These are phyloP conservation scores for Pteromalus puparum DNA, from an alignment of 1,140 invertebrate genomes.

Conservation along the genomic window DNA sequence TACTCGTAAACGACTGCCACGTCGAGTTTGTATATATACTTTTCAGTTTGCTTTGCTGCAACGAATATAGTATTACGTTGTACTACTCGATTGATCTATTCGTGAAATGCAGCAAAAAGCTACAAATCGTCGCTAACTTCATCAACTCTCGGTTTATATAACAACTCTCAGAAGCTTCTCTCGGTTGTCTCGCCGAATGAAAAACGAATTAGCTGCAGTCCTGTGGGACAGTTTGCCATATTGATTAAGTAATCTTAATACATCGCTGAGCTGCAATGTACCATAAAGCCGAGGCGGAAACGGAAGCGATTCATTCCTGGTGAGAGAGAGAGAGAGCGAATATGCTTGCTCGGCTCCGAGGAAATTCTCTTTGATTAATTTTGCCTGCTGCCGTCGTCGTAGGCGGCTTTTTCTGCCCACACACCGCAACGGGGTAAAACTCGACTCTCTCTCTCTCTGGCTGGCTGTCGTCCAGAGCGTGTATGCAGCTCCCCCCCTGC, in stretches of 20 bases:
- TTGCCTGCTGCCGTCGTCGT: slow-evolving; percentile 51
- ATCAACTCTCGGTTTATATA: not conserved
- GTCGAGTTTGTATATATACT: too few species aligned
- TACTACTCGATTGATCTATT: too few species aligned
- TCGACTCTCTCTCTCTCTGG: not conserved
- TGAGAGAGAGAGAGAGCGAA: slow-evolving; percentile 69
- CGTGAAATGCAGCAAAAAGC: not conserved
- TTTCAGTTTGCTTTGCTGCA: not conserved
- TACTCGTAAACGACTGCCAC: slow-evolving; percentile 25
- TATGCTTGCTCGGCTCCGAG: slow-evolving; percentile 75
- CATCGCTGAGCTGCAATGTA: slow-evolving; percentile 76
- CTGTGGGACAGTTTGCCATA: slow-evolving; percentile 67
- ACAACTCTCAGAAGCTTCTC: not conserved
- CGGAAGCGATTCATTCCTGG: slow-evolving; percentile 75
- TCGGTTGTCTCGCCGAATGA: slow-evolving; percentile 59
- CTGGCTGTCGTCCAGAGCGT: not conserved
- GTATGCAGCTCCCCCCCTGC: not conserved
- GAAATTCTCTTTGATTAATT: slow-evolving; percentile 78
- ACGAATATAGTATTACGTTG: too few species aligned
- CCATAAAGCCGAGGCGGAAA: slow-evolving; percentile 76
- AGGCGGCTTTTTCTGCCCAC: not conserved
- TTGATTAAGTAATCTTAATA: slow-evolving; percentile 77
- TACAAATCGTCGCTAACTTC: not conserved
- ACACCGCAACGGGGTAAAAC: not conserved
- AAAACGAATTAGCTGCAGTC: slow-evolving; percentile 69